A percentile compares a stretch with the other conserved stretches of the same genome.
Conservation (phyloP, 2,888 invertebrate genomes). For the Adelphocoris suturalis region DNA sequence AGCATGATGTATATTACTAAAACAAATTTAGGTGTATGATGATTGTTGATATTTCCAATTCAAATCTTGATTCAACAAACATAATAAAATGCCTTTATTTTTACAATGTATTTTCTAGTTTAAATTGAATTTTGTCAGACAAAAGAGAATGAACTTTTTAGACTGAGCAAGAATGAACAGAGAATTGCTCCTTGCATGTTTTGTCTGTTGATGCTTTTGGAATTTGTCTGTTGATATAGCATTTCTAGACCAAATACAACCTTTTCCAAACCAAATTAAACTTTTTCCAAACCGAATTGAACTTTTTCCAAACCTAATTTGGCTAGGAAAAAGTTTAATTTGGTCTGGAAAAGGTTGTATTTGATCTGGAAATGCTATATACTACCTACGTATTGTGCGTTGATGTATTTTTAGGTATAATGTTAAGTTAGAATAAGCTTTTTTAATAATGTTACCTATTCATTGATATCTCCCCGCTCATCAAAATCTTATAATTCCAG, state of each 20-base stretch:
- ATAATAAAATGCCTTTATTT: conserved; percentile 15
- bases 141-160: not conserved
- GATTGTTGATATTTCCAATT: conserved; percentile 5
- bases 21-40: not conserved
- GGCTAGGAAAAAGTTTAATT: too few relatives aligned
- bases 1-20: not conserved
- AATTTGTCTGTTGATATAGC: not conserved
- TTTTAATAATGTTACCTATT: not conserved
- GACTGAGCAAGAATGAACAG: too few relatives aligned
- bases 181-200: too few relatives aligned
- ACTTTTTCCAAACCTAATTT: too few relatives aligned
- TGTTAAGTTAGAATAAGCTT: not conserved
- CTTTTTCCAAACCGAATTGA: too few relatives aligned
- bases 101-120: conserved; percentile 28
- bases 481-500: not conserved
- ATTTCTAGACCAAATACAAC: not conserved
- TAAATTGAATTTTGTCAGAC: not conserved
- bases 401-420: not conserved
- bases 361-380: not conserved
- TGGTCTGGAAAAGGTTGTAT: too few relatives aligned
- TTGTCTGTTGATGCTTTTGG: too few relatives aligned
- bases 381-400: not conserved
- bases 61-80: not conserved
- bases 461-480: not conserved
- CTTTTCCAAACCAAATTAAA: too few relatives aligned